Evolutionary conservation across 2,888 invertebrate species (phyloP).

Genomic region (Amblyjoppa fuscipennis): DNA sequence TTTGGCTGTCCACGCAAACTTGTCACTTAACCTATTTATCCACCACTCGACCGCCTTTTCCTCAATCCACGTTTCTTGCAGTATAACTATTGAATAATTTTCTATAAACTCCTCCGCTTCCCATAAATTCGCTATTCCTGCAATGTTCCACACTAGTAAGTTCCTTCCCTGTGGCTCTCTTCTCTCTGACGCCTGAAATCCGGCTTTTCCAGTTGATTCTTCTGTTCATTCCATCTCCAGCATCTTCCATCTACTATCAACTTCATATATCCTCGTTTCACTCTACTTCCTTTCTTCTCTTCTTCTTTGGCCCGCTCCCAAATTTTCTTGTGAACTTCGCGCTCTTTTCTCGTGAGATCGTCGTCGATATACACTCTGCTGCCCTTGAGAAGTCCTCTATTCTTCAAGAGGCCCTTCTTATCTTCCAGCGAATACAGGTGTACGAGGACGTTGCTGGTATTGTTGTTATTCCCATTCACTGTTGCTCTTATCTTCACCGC

Average conservation of each 20-base stretch:
- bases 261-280: conserved; percentile 24
- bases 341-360: conserved; percentile 11
- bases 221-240: conserved; percentile 35
- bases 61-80: conserved; percentile 38
- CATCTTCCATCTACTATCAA: conserved; percentile 5
- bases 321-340: conserved; percentile 27
- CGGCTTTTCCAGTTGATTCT: neutral
- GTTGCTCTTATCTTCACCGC: no score
- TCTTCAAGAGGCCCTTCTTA: no score
- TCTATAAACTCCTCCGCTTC: conserved; percentile 10
- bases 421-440: no score
- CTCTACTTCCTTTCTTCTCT: neutral
- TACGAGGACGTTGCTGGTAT: no score
- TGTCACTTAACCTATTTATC: neutral
- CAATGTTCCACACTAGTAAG: conserved; percentile 23
- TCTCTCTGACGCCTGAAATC: neutral
- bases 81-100: neutral
- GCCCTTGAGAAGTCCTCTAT: no score
- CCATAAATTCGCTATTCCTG: neutral
- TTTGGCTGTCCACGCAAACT: conserved; percentile 6
- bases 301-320: conserved; percentile 13
- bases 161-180: conserved; percentile 24
- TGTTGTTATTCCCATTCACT: no score
- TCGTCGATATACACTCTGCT: conserved; percentile 6
- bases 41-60: neutral